Evolutionary conservation across 2,113 vertebrate species (phyloP), one percentile per base, ranked within the genome.

Genomic region (Heliornis fulica): DNA sequence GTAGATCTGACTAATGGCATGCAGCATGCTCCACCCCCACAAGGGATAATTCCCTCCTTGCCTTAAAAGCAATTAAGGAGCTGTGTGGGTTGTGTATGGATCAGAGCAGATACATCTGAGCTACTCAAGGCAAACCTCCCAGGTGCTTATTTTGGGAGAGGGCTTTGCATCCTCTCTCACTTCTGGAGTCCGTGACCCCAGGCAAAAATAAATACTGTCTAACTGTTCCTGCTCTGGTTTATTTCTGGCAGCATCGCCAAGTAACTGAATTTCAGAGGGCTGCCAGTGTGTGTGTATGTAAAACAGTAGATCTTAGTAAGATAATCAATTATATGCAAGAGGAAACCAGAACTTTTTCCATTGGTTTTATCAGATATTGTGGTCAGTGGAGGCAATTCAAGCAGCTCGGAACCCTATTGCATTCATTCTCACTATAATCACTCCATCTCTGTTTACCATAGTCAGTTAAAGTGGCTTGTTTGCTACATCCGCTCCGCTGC

Each of bases 261-360:
- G 96, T 95, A 97, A 96, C 97, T 97, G 97, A 98, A 97, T 97
- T 96, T 97, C 38, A 91, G 89, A 91, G 96, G 92, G 79, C 75
- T 95, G 15, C 32, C 91, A 78, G 76, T 71, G 70, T 80, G 65
- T 46, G 45, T 46, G 74, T 97, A 83, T 97, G 66, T 89, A 95
- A 98, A 97, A 95, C 96, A 98, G 96, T 77, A 98, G 98, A 98
- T 98, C 97, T 97, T 93, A 94, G 96, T 96, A 91, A 98, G 98
- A 98, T 98, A 98, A 98, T 97, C 98, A 98, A 98, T 98, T 98
- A 98, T 97, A 98, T 98, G 97, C 97, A 98, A 98, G 98, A 98
- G 98, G 98, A 99, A 99, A 98, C 98, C 98, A 98, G 97, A 98
- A 97, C 87, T 98, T 97, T 98, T 99, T 98, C 98, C 98, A 99